Conservation (phyloP, 1,140 invertebrate species). For the Nixonia krombeini region DNA sequence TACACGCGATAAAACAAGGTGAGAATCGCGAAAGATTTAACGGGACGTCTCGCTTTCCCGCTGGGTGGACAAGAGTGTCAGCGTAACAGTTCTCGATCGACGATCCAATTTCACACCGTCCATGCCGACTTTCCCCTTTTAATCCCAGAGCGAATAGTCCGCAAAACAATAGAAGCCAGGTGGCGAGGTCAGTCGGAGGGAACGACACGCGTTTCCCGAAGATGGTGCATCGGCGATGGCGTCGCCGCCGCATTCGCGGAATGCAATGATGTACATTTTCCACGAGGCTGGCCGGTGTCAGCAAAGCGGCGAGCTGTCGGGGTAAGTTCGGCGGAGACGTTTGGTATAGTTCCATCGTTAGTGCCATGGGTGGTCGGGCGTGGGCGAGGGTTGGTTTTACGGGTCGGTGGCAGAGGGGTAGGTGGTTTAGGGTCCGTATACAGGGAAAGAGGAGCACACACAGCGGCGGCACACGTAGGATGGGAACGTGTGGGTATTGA, state of each 20-base stretch:
- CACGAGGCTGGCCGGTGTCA: slow-evolving; percentile 26
- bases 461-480: slow-evolving; percentile 34
- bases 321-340: slow-evolving; percentile 48
- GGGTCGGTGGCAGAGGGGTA: slow-evolving; percentile 24
- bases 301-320: slow-evolving; percentile 34
- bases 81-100: too few species aligned
- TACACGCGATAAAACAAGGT: too few species aligned
- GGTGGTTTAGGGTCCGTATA: slow-evolving; percentile 41
- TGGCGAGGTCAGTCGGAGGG: too few species aligned
- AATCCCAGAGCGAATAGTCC: too few species aligned
- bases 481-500: slow-evolving; percentile 56
- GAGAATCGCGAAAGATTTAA: too few species aligned
- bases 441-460: slow-evolving; percentile 34
- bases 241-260: slow-evolving; percentile 37
- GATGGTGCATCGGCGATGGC: too few species aligned
- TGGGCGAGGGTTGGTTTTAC: not conserved
- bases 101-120: too few species aligned
- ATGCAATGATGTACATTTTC: slow-evolving; percentile 31
- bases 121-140: too few species aligned
- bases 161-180: too few species aligned
- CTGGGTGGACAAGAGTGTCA: too few species aligned
- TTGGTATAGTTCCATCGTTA: slow-evolving; percentile 47
- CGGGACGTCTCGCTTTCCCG: too few species aligned
- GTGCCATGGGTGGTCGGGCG: slow-evolving; percentile 12
- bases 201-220: too few species aligned